phyloP scores from a whole-genome alignment of 2,888 invertebrate species.

The Cheilosia variabilis region DNA sequence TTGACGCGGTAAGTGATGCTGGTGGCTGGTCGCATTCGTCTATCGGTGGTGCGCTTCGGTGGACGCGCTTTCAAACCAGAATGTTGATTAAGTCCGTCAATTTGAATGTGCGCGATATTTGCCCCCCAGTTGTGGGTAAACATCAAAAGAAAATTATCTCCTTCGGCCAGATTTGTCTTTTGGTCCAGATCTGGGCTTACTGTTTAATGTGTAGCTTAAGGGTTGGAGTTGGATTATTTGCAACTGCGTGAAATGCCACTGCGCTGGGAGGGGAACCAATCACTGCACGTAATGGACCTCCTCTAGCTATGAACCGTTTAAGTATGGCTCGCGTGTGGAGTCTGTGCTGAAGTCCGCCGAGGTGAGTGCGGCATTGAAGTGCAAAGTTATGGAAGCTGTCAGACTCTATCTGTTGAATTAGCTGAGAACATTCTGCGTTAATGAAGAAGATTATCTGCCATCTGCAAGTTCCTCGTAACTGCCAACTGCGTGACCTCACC shows the following conservation, averaged over 20 bases:
- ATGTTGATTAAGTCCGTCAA: slow-evolving; percentile 62
- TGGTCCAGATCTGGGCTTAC: neutral
- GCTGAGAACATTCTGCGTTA: slow-evolving; percentile 21
- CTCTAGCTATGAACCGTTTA: slow-evolving; percentile 17
- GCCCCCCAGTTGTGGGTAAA: slow-evolving; percentile 26
- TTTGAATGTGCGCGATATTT: slow-evolving; percentile 55
- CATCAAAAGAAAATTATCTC: slow-evolving; percentile 56
- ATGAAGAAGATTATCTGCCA: slow-evolving; percentile 36
- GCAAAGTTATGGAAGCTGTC: slow-evolving; percentile 10
- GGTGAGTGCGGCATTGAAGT: slow-evolving; percentile 30
- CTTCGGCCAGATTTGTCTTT: slow-evolving; percentile 1
- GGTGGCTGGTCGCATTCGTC: slow-evolving; percentile 54
- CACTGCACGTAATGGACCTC: slow-evolving; percentile 12
- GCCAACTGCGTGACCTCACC: slow-evolving; percentile 38
- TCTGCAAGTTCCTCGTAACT: slow-evolving; percentile 33
- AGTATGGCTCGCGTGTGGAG: slow-evolving; percentile 28
- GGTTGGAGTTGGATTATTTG: slow-evolving; percentile 34
- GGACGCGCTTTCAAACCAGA: slow-evolving; percentile 30
- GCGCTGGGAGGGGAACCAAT: too few species aligned
- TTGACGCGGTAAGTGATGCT: slow-evolving; percentile 61
- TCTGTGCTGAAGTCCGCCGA: slow-evolving; percentile 5
- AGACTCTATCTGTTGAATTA: slow-evolving; percentile 18
- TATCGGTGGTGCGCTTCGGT: slow-evolving; percentile 14
- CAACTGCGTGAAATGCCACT: slow-evolving; percentile 18
- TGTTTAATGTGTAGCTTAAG: slow-evolving; percentile 14